Conservation (phyloP, 2,888 invertebrate genomes). For the Plutella xylostella region DNA sequence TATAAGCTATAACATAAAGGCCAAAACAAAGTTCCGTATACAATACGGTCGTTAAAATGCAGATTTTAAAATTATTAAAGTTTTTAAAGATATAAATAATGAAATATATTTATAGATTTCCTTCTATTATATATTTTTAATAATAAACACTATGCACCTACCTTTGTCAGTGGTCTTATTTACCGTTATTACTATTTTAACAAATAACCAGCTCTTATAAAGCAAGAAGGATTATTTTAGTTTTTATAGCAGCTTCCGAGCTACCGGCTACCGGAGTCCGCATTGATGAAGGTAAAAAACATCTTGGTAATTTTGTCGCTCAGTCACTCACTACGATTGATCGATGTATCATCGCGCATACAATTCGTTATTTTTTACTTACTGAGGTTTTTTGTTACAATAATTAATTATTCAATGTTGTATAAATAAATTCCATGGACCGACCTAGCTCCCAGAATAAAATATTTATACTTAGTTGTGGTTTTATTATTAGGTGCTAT, state of each 20-base stretch:
- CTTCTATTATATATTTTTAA: slow-evolving; percentile 8
- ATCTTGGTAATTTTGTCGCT: slow-evolving; percentile 27
- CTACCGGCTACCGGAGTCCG: slow-evolving; percentile 39
- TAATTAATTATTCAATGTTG: too few relatives aligned
- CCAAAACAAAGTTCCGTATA: slow-evolving; percentile 42
- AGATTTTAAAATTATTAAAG: slow-evolving; percentile 50
- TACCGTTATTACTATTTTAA: background rate
- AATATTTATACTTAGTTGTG: too few relatives aligned
- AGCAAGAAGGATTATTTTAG: slow-evolving; percentile 26
- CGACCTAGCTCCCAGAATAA: too few relatives aligned
- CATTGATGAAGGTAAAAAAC: slow-evolving; percentile 43
- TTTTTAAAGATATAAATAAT: slow-evolving; percentile 29
- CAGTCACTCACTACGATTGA: slow-evolving; percentile 19
- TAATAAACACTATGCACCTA: background rate
- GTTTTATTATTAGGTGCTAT: too few relatives aligned
- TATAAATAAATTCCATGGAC: too few relatives aligned
- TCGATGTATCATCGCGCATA: slow-evolving; percentile 7
- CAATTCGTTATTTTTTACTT: too few relatives aligned
- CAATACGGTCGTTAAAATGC: slow-evolving; percentile 37
- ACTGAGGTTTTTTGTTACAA: too few relatives aligned
- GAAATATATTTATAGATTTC: slow-evolving; percentile 28
- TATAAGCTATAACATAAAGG: slow-evolving; percentile 60
- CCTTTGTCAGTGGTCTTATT: background rate
- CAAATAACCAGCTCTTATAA: slow-evolving; percentile 25
- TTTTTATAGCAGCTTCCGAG: slow-evolving; percentile 33